Evolutionary conservation across 2,888 invertebrate species (phyloP), one percentile per base, ranked within the genome.

Genomic region (Andrena dorsata): DNA sequence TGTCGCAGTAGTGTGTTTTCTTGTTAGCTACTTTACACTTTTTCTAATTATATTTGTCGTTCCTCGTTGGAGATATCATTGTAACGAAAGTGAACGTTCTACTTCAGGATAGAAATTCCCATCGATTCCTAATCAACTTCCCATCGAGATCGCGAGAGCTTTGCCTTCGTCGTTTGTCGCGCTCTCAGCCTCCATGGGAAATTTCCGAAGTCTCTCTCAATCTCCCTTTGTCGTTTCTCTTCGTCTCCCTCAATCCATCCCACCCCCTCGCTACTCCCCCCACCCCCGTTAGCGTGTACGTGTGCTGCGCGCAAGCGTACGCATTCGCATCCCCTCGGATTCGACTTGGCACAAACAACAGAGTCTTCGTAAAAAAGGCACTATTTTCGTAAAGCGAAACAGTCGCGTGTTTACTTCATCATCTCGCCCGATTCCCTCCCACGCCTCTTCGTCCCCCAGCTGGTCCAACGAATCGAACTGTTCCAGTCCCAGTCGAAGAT

Each of bases 321-420:
- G 69, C 23, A 49, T 56, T 30, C 68, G 61, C 75, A 41, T 80
- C 80, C 80, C 70, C 69, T 81, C 65, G 82, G 76, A 82, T 84
- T 86, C 79, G 80, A 89, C 86, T 88, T 89, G 88, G 88, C 88
- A 89, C 88, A 87, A 89, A 87, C 87, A 88, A 89, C 89, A 88
- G 80, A 89, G 89, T 89, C 84, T 87, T 85, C 72, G 83, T 83
- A 86, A 89, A 88, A 88, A 88, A 88, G 88, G 88, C 89, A 88
- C 88, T 88, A 88, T 87, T 88, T 86, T 88, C 84, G 87, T 86
- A 86, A 88, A 88, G 86, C 87, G 89, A 87, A 89, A 83, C 82
- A 79, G 85, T 88, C 84, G 78, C 83, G 79, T 35, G 79, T 56
- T 60, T 82, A 64, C 47, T 60, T 65, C 82, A 64, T 65, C 68